phyloP scores from a whole-genome alignment of 2,888 invertebrate genomes.

The Watsonalla cultraria region DNA sequence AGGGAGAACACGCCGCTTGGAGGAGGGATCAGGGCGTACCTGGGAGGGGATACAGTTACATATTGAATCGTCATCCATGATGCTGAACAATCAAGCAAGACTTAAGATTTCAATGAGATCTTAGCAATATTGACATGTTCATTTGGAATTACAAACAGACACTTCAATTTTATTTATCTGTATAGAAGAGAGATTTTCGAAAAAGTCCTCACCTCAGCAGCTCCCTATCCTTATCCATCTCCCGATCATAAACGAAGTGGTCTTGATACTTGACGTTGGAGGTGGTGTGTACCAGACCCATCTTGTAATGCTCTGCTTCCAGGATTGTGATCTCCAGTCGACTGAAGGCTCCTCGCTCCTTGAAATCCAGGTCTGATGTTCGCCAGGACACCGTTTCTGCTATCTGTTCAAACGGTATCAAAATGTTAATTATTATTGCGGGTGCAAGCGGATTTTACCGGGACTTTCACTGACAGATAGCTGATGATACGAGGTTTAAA shows the following conservation, averaged over 20 bases:
- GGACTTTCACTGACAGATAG: too few relatives aligned
- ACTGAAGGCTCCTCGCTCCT: slow-evolving; percentile 63
- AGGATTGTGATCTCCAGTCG: slow-evolving; percentile 58
- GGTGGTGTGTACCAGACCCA: slow-evolving; percentile 60
- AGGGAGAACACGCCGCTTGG: slow-evolving; percentile 70
- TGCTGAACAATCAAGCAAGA: too few relatives aligned
- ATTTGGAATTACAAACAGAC: too few relatives aligned
- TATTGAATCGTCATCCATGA: not conserved
- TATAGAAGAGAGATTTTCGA: too few relatives aligned
- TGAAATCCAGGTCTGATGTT: slow-evolving; percentile 57
- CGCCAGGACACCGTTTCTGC: slow-evolving; percentile 60
- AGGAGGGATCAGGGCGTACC: slow-evolving; percentile 60
- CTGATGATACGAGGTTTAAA: too few relatives aligned
- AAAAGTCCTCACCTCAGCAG: slow-evolving; percentile 45
- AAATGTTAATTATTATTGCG: slow-evolving; percentile 1
- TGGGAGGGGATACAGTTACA: slow-evolving; percentile 12
- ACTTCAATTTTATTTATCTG: too few relatives aligned
- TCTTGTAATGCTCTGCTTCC: slow-evolving; percentile 58
- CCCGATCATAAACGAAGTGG: slow-evolving; percentile 43
- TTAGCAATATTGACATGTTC: too few relatives aligned
- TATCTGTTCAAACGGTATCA: slow-evolving; percentile 38
- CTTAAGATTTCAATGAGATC: too few relatives aligned
- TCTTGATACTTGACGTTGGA: slow-evolving; percentile 54
- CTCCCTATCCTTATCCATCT: slow-evolving; percentile 43
- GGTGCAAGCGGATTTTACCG: too few relatives aligned